phyloP scores from a whole-genome alignment of 2,797 vertebrate genomes.

The Otus scops region DNA sequence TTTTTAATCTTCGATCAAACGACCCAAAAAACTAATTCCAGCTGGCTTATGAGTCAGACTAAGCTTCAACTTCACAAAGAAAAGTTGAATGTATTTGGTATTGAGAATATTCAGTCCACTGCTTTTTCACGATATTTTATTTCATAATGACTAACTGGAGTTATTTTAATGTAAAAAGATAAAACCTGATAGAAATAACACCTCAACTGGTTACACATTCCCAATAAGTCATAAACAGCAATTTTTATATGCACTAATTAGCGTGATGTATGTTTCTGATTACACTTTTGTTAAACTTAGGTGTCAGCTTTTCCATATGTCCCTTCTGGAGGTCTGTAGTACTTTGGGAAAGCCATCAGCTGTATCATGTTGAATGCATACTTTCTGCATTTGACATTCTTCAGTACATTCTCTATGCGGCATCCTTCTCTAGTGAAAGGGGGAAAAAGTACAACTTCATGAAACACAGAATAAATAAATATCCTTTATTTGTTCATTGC shows the following conservation, averaged over 20 bases:
- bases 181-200: neutral
- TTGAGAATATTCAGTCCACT: neutral
- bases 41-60: neutral
- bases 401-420: conserved; percentile 99
- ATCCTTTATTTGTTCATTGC: conserved; percentile 85
- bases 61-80: neutral
- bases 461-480: conserved; percentile 83
- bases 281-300: conserved; percentile 74
- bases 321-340: conserved; percentile 95
- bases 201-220: conserved; percentile 27
- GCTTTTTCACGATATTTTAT: neutral
- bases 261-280: conserved; percentile 59
- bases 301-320: conserved; percentile 97
- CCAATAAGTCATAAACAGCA: conserved; percentile 9
- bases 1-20: neutral
- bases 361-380: conserved; percentile 99
- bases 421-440: conserved; percentile 95
- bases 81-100: neutral
- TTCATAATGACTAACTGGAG: neutral
- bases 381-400: conserved; percentile 98
- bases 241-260: conserved; percentile 49
- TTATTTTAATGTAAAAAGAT: conserved; percentile 9
- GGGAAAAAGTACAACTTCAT: conserved; percentile 83
- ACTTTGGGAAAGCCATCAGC: conserved; percentile 98
- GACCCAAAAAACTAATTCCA: neutral